A percentile compares a stretch with the other conserved stretches of the same genome.
phyloP scores from a whole-genome alignment of 2,113 vertebrate species.

The Sapajus apella region DNA sequence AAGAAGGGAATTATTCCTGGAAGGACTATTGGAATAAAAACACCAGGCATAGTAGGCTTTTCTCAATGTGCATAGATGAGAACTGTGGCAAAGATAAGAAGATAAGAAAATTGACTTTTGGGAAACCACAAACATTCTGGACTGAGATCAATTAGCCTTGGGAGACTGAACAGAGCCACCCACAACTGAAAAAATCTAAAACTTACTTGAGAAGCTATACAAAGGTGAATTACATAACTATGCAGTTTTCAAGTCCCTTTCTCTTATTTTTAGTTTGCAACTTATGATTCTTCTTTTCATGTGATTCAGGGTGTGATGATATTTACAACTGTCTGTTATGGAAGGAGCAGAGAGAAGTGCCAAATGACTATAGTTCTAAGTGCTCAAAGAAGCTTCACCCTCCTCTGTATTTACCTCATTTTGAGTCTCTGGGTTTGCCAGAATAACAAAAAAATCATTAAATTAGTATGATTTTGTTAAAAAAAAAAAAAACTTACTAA shows the following conservation, averaged over 20 bases:
- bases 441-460: not conserved
- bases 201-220: not conserved
- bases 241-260: not conserved
- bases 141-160: not conserved
- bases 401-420: not conserved
- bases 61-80: not conserved
- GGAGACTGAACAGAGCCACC: not conserved
- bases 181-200: not conserved
- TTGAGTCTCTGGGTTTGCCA: not conserved
- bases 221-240: not conserved
- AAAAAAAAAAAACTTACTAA: not conserved
- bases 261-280: not conserved
- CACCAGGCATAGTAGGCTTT: not conserved
- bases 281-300: not conserved
- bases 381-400: not conserved
- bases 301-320: not conserved
- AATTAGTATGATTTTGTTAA: not conserved
- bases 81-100: not conserved
- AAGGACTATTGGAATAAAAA: not conserved
- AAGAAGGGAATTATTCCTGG: not conserved
- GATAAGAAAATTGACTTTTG: not conserved
- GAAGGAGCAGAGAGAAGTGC: not conserved
- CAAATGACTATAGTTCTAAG: not conserved
- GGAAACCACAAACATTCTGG: not conserved
- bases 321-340: not conserved